Conservation (phyloP, 2,797 vertebrate species). For the Labroides dimidiatus region DNA sequence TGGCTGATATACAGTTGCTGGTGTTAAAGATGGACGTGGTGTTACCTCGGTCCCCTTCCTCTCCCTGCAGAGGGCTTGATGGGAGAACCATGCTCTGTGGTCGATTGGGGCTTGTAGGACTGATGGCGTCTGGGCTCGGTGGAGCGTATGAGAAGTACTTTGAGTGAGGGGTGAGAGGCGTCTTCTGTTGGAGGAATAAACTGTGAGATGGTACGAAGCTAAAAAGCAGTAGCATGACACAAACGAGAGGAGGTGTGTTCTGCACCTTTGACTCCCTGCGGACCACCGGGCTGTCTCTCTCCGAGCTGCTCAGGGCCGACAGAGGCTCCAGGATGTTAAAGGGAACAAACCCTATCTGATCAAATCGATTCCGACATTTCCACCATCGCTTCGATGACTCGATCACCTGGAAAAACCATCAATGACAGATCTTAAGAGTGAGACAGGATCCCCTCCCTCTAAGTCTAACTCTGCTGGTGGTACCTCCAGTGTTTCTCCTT, state of each 20-base stretch:
- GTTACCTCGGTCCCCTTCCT: constrained; percentile 71
- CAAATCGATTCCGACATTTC: constrained; percentile 87
- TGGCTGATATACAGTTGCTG: not conserved
- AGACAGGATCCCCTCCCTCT: too few species aligned
- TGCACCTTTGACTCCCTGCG: constrained; percentile 72
- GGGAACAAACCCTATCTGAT: constrained; percentile 89
- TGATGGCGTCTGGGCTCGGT: constrained; percentile 34
- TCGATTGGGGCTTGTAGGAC: constrained; percentile 26
- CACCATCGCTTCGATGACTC: constrained; percentile 90
- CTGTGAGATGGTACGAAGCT: not conserved
- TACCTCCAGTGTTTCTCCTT: constrained; percentile 88
- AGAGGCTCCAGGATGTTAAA: constrained; percentile 87
- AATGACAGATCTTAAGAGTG: constrained; percentile 12
- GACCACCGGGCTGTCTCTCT: constrained; percentile 33
- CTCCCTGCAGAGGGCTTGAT: constrained; percentile 36
- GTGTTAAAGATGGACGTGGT: not conserved
- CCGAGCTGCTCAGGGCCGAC: constrained; percentile 58
- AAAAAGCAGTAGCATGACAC: not conserved
- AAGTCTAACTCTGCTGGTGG: too few species aligned
- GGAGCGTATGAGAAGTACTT: constrained; percentile 66
- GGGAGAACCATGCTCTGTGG: constrained; percentile 64
- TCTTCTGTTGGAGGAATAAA: constrained; percentile 55
- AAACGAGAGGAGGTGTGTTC: not conserved
- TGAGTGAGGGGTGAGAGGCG: constrained; percentile 39
- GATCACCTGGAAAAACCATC: constrained; percentile 80